These are phyloP conservation scores for Danaus chrysippus DNA, from an alignment of 2,888 invertebrate species.

Conservation along the genomic window DNA sequence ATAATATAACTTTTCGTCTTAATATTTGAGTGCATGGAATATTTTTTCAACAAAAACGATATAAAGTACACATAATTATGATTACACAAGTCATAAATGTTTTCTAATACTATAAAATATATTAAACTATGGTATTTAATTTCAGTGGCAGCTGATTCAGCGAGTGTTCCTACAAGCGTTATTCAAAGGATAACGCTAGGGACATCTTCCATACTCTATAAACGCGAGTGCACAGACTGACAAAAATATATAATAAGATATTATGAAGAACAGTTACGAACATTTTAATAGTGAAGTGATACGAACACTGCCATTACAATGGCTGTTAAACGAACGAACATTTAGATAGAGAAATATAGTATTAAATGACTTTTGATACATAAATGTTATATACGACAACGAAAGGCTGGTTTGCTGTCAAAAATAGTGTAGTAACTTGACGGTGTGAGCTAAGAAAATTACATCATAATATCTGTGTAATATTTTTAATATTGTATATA, in stretches of 20 bases:
- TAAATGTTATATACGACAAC: neutral
- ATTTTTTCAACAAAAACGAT: too few species aligned
- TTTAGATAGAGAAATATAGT: neutral
- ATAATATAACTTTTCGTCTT: too few species aligned
- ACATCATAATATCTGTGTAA: too few species aligned
- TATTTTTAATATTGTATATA: too few species aligned
- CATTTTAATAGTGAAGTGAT: conserved; percentile 13
- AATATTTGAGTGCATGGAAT: too few species aligned
- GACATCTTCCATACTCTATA: conserved; percentile 73
- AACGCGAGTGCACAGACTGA: conserved; percentile 37
- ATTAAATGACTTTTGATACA: conserved; percentile 1
- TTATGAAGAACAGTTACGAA: conserved; percentile 37
- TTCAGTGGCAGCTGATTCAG: conserved; percentile 78
- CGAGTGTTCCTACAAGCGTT: conserved; percentile 73
- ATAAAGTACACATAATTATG: too few species aligned
- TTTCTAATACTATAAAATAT: neutral
- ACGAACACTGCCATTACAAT: conserved; percentile 4
- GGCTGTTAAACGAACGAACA: conserved; percentile 5
- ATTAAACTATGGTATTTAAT: conserved; percentile 26
- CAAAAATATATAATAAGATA: conserved; percentile 26
- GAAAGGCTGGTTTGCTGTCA: neutral
- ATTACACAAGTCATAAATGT: neutral
- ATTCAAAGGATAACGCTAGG: conserved; percentile 74
- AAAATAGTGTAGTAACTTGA: too few species aligned
- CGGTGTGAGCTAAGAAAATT: too few species aligned